Evolutionary conservation across 2,113 vertebrate genomes (phyloP).

Genomic region (Noturus placidus): DNA sequence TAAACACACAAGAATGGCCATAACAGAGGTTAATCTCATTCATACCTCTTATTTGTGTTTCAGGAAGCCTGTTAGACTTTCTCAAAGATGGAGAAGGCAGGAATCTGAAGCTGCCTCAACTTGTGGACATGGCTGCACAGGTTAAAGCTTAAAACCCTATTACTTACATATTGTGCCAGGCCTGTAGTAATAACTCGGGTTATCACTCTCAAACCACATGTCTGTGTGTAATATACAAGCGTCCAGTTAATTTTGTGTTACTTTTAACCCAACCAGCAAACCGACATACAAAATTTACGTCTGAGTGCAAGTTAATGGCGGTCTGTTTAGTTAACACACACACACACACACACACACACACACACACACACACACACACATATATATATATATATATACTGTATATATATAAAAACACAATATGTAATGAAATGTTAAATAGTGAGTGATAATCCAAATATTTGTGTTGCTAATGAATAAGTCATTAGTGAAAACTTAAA

Average conservation of each 20-base stretch:
- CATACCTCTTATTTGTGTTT: constrained; percentile 21
- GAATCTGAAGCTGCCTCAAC: constrained; percentile 83
- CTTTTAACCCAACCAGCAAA: background rate
- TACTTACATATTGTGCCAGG: background rate
- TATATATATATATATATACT: no score
- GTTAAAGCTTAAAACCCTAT: constrained; percentile 61
- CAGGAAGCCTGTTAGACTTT: constrained; percentile 95
- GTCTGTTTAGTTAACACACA: background rate
- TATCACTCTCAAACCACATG: background rate
- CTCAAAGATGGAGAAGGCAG: constrained; percentile 85
- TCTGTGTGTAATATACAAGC: background rate
- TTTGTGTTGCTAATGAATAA: background rate
- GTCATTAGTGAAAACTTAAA: background rate
- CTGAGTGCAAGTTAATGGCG: background rate
- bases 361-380: no score
- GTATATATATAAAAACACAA: no score
- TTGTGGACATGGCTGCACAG: constrained; percentile 97
- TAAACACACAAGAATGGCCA: background rate
- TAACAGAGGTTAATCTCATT: background rate
- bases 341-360: no score
- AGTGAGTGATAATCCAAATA: background rate
- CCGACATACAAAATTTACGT: background rate
- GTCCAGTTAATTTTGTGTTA: background rate
- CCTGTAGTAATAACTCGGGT: background rate
- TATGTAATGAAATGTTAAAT: background rate